Base-by-base conservation (phyloP, 2,888 invertebrate genomes). In the Unio delphinus region DNA sequence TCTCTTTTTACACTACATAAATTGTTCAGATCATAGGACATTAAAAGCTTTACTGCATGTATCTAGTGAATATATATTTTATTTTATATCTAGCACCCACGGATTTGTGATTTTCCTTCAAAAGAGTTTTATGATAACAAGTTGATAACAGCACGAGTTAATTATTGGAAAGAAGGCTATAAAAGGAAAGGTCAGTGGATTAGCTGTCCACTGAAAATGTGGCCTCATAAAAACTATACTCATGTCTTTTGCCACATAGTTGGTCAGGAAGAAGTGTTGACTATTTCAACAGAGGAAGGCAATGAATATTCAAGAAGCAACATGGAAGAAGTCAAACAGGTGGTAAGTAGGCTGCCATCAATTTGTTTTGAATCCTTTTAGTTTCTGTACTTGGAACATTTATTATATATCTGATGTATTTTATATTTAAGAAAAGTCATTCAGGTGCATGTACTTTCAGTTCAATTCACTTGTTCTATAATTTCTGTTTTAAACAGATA, bases 241-340 rank as follows among this genome's bases (percentile, higher is more conserved):
- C 78, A 84, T 64, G 75, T 83, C 11, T 83, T 87, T 59, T 75
- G 81, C 3, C 82, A 87, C 66, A 76, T 86, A 8, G 80, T 79
- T 34, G 87, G 87, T 1, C 75, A 76, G 34, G 87, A 87, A 67
- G 75, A 80, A 65, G 65, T 73, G 8, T 73, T 83, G 23, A 78
- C 80, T 15, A 86, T 85, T 20, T 70, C 80, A 15, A 83, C 86
- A 8, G 83, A 80, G 23, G 84, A 85, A 8, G 87, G 85, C 28
- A 83, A 83, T 62, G 84, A 84, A 59, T 76, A 80, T 60, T 87
- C 87, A n/a, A 81, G 80, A 68, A 83, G 80, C 60, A 87, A 87
- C 63, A 57, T 55, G 4, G 74, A 65, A 23, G 87, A 87, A 74
- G 74, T 81, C 4, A 68, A 81, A 11, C 72, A 83, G 61, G 83